These are phyloP conservation scores for Glomeris maerens DNA, from an alignment of 1,140 invertebrate genomes.

Conservation along the genomic window DNA sequence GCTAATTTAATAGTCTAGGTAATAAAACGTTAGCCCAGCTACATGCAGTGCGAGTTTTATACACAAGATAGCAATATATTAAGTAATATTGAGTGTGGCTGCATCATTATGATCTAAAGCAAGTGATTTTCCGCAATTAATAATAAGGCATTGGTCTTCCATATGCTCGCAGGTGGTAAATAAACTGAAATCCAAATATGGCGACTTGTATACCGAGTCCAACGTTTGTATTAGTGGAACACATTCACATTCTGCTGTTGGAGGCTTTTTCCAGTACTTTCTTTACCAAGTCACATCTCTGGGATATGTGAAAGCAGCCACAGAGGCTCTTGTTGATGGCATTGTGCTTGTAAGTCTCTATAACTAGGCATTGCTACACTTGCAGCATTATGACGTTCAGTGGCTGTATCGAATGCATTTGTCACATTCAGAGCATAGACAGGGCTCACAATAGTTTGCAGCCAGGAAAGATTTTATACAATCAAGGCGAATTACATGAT, in stretches of 20 bases:
- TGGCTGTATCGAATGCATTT: slow-evolving; percentile 5
- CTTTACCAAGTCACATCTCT: slow-evolving; percentile 70
- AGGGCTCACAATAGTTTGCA: slow-evolving; percentile 53
- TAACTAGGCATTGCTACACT: too few relatives aligned
- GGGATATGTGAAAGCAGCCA: slow-evolving; percentile 68
- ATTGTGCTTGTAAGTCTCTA: slow-evolving; percentile 24
- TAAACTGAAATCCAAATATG: slow-evolving; percentile 47
- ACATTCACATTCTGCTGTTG: slow-evolving; percentile 74
- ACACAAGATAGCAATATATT: too few relatives aligned
- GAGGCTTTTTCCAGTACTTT: slow-evolving; percentile 72
- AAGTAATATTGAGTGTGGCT: too few relatives aligned
- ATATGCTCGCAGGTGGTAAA: slow-evolving; percentile 64
- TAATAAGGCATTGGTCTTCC: too few relatives aligned
- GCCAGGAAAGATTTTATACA: slow-evolving; percentile 51
- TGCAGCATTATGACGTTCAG: slow-evolving; percentile 2
- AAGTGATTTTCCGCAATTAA: too few relatives aligned
- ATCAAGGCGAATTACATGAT: slow-evolving; percentile 50
- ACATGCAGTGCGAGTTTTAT: too few relatives aligned
- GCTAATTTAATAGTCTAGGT: too few relatives aligned
- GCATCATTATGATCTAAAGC: too few relatives aligned
- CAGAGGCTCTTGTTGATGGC: slow-evolving; percentile 48
- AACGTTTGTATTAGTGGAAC: slow-evolving; percentile 78
- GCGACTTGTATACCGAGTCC: slow-evolving; percentile 50
- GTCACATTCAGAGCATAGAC: slow-evolving; percentile 51
- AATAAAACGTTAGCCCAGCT: not conserved